These are phyloP conservation scores for Clarias batrachus DNA, from an alignment of 2,113 vertebrate genomes.

Conservation along the genomic window DNA sequence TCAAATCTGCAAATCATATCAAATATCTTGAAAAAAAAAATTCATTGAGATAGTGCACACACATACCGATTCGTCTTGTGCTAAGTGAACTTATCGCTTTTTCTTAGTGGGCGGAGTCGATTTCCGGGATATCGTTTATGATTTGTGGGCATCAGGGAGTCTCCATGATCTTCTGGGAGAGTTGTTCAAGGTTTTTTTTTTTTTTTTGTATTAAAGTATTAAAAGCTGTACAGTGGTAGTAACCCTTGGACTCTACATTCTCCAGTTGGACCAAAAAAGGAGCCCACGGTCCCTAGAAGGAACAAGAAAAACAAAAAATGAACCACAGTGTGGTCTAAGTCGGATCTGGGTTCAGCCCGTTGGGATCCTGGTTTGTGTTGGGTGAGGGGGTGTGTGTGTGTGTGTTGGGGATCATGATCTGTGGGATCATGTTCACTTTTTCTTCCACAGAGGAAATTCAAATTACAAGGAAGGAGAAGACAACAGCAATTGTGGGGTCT, in stretches of 20 bases:
- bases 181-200: background rate
- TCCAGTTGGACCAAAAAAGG: background rate
- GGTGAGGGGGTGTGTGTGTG: background rate
- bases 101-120: too few relatives aligned
- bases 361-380: conserved; percentile 3
- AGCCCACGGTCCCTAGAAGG: background rate
- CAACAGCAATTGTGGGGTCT: conserved; percentile 25
- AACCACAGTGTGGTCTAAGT: background rate
- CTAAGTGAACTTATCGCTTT: too few relatives aligned
- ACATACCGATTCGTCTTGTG: too few relatives aligned
- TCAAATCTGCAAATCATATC: too few relatives aligned
- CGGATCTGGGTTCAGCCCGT: background rate
- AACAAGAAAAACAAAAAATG: background rate
- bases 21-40: too few relatives aligned
- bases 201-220: background rate
- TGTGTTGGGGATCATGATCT: background rate
- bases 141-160: too few relatives aligned
- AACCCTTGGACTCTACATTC: too few relatives aligned
- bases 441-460: background rate
- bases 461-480: conserved; percentile 24
- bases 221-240: background rate
- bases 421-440: conserved; percentile 8
- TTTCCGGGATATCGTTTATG: too few relatives aligned
- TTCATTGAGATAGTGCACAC: too few relatives aligned
- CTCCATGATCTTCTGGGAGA: background rate